These are phyloP conservation scores for Glareola pratincola DNA, from an alignment of 2,113 vertebrate genomes.

Conservation along the genomic window DNA sequence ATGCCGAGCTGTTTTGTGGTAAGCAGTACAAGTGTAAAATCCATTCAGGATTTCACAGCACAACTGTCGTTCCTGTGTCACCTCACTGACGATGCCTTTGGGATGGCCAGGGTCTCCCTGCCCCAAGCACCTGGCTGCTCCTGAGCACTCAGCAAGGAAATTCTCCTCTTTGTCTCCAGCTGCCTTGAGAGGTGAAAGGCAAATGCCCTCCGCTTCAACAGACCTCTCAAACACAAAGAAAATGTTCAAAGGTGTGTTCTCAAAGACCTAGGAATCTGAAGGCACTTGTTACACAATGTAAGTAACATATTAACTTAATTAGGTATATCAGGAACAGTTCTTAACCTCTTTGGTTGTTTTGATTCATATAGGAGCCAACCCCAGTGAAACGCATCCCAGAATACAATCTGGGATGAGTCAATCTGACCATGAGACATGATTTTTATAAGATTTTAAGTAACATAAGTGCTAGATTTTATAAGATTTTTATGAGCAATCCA, in stretches of 20 bases:
- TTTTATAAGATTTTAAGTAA: background rate
- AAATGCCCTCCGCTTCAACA: background rate
- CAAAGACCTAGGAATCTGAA: background rate
- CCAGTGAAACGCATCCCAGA: background rate
- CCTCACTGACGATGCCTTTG: background rate
- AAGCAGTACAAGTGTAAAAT: background rate
- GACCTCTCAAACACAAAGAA: background rate
- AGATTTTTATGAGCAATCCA: background rate
- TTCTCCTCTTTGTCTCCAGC: background rate
- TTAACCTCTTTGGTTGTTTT: background rate
- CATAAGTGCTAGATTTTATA: background rate
- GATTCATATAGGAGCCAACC: background rate
- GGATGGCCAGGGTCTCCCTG: background rate
- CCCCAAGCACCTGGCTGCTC: background rate
- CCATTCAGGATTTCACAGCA: background rate
- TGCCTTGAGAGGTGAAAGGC: background rate
- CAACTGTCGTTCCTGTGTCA: background rate
- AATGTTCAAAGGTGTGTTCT: background rate
- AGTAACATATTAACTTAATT: background rate
- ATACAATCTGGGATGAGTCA: background rate
- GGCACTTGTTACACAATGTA: background rate
- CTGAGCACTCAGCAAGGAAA: background rate
- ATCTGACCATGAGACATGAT: fast-evolving
- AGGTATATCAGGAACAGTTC: background rate
- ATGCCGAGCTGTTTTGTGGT: background rate